Conservation (phyloP, 2,888 invertebrate species). For the Lepidocyrtoides sp. region DNA sequence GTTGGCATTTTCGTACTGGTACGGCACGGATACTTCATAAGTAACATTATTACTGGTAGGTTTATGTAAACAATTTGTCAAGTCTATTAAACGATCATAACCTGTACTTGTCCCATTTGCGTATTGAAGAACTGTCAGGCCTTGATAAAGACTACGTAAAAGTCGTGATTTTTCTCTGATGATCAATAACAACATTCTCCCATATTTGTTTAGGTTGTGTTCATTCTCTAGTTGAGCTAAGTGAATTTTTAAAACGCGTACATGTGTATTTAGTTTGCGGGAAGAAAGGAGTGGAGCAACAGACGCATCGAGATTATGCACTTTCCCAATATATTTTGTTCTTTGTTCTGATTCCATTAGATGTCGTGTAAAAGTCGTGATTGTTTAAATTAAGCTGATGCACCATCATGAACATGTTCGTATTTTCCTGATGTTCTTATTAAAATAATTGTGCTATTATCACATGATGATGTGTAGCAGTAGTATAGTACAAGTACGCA, state of each 20-base stretch:
- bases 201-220: no score
- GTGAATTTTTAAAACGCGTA: background rate
- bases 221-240: no score
- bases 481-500: background rate
- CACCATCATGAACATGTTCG: background rate
- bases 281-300: background rate
- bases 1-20: no score
- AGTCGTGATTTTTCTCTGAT: no score
- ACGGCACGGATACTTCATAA: no score
- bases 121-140: no score
- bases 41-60: no score
- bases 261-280: background rate
- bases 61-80: no score
- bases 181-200: no score
- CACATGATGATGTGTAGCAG: background rate
- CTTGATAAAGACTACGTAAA: no score
- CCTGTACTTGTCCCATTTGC: no score
- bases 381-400: constrained; percentile 37
- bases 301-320: background rate
- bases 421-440: constrained; percentile 1
- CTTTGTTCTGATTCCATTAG: constrained; percentile 3
- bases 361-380: constrained; percentile 18
- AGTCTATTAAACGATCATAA: no score
- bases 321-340: background rate
- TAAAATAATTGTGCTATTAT: constrained; percentile 43